Percentiles rank a stretch among this genome's conserved stretches.
phyloP scores from a whole-genome alignment of 2,888 invertebrate species.

The Podotricha telesiphe region DNA sequence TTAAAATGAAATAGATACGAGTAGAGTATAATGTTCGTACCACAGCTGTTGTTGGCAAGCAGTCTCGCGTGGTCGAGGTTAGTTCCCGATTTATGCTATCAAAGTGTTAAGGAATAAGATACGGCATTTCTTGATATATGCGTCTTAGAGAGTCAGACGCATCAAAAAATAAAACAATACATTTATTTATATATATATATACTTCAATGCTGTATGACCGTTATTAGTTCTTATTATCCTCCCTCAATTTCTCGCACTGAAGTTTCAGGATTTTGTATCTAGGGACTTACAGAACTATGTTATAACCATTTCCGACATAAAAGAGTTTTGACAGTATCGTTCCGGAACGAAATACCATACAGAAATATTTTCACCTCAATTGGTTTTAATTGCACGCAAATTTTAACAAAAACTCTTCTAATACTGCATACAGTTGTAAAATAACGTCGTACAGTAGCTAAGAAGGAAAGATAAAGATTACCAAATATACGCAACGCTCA shows the following conservation, averaged over 20 bases:
- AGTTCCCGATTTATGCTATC: background rate
- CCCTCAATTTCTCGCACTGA: too few relatives aligned
- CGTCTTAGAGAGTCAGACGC: background rate
- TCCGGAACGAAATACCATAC: too few relatives aligned
- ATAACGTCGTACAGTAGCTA: background rate
- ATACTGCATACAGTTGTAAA: background rate
- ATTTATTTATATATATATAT: background rate
- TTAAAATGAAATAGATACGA: background rate
- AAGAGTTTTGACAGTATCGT: too few relatives aligned
- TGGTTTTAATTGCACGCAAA: too few relatives aligned
- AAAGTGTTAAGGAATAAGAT: background rate
- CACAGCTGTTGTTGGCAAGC: conserved; percentile 21
- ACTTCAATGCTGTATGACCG: too few relatives aligned
- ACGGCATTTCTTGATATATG: background rate
- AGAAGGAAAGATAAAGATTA: conserved; percentile 13
- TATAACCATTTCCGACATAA: too few relatives aligned
- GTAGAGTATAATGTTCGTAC: background rate
- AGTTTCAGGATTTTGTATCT: too few relatives aligned
- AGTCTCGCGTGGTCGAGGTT: conserved; percentile 13
- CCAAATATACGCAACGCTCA: conserved; percentile 36
- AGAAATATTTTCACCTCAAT: too few relatives aligned
- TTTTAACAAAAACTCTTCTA: too few relatives aligned
- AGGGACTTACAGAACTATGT: too few relatives aligned
- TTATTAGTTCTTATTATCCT: too few relatives aligned
- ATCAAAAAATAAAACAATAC: too few relatives aligned